phyloP scores from a whole-genome alignment of 1,140 invertebrate genomes.

The Goniozus legneri region DNA sequence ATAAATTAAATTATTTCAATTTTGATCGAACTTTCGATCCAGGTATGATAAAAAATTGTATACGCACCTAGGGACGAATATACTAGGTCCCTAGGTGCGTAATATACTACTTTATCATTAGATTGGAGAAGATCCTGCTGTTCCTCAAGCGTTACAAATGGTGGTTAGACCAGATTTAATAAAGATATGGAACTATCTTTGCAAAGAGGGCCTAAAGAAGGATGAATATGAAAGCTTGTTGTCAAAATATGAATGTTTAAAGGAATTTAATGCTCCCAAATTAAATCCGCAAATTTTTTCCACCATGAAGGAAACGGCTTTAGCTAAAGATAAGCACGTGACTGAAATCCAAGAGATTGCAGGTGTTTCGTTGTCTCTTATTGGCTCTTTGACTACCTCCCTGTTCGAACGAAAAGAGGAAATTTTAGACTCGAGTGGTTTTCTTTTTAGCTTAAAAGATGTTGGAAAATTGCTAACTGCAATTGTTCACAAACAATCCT shows the following conservation, averaged over 20 bases:
- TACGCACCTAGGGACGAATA: too few species aligned
- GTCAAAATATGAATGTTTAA: background rate
- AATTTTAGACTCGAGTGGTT: background rate
- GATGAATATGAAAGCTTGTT: background rate
- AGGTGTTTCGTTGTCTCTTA: background rate
- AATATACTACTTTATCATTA: too few species aligned
- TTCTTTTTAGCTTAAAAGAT: background rate
- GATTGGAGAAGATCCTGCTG: background rate
- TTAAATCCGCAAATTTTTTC: constrained; percentile 2
- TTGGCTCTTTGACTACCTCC: background rate
- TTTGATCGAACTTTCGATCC: too few species aligned
- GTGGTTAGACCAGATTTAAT: background rate
- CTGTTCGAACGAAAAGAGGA: background rate
- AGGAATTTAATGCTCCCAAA: background rate
- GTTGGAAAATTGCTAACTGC: background rate
- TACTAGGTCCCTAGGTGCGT: too few species aligned
- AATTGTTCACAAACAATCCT: constrained; percentile 1
- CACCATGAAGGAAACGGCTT: constrained; percentile 1
- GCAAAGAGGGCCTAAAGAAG: background rate
- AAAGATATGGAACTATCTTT: background rate
- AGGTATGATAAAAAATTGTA: too few species aligned
- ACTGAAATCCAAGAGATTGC: constrained; percentile 3
- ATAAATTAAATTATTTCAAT: too few species aligned
- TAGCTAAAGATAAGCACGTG: background rate
- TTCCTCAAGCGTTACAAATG: background rate